phyloP scores from a whole-genome alignment of 2,113 vertebrate species.

The Dromaius novaehollandiae region DNA sequence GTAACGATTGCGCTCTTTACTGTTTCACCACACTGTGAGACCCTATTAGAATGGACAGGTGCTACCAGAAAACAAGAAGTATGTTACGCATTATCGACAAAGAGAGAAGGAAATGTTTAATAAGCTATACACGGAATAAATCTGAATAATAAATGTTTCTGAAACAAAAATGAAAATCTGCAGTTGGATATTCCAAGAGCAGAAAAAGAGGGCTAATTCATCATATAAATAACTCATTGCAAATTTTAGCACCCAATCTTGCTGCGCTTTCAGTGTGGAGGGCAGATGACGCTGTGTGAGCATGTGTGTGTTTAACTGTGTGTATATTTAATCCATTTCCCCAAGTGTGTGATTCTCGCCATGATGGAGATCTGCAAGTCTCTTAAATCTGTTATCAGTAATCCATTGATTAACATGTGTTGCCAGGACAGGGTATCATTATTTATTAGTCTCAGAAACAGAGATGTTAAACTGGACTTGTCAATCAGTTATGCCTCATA shows the following conservation, averaged over 20 bases:
- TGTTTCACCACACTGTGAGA: background rate
- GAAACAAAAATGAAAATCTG: slow-evolving; percentile 9
- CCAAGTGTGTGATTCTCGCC: background rate
- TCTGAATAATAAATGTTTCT: background rate
- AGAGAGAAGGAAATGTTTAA: slow-evolving; percentile 30
- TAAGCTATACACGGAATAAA: background rate
- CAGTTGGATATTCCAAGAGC: slow-evolving; percentile 44
- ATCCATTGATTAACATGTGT: background rate
- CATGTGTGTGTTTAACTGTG: background rate
- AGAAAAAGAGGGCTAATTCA: slow-evolving; percentile 19
- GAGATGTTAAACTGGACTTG: background rate
- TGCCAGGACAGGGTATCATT: background rate
- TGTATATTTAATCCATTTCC: background rate
- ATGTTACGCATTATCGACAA: accelerated
- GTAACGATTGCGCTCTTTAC: background rate
- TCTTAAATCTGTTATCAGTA: background rate
- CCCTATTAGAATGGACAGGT: background rate
- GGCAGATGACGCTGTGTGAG: background rate
- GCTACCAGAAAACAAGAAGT: background rate
- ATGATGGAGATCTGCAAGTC: background rate
- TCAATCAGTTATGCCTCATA: background rate
- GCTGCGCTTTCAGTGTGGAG: slow-evolving; percentile 2
- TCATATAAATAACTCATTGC: slow-evolving; percentile 56
- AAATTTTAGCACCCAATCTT: slow-evolving; percentile 19
- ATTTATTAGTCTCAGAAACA: background rate